Base-by-base conservation (phyloP, 2,888 invertebrate species). In the Orthosia gothica region DNA sequence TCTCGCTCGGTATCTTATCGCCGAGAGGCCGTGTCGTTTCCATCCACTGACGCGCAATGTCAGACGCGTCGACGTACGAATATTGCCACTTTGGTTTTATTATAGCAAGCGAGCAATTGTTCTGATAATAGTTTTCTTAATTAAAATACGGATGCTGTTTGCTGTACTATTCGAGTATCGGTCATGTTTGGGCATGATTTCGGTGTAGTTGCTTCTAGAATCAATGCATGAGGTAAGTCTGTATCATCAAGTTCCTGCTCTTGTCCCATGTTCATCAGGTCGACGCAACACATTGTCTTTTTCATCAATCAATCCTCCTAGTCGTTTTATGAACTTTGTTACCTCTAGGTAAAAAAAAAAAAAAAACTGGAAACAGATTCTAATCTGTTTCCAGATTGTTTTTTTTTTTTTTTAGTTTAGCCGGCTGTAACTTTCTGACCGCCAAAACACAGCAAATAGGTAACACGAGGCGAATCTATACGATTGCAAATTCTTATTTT, bases 61-160 rank as follows among this genome's bases (percentile, higher is more conserved):
- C 84, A 82, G 71, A 67, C 65, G 74, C 71, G 76, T 62, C 76
- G 87, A 84, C 82, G 79, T 82, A 86, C 70, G 79, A 79, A 87
- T 88, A 87, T 87, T 87, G 74, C 83, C 80, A 79, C 79, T 83
- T 77, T 47, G 74, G 70, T 83, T 85, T 83, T 87, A 85, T 85
- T 78, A 74, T 74, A 70, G 64, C 76, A 47, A 58, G 64, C 68
- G 73, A 58, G 61, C 79, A 79, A 78, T 79, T 74, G 80, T 79
- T 77, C 82, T 79, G 82, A 72, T 76, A 63, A 78, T 74, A 76
- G 77, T 84, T 83, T 69, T 71, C 66, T 77, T 82, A 79, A 82
- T 88, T 76, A 75, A 77, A 78, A 74, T 65, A 26, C 52, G 49
- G 66, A 63, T 52, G 58, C 52, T 63, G 47, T 7, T 73, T 15